Evolutionary conservation across 2,113 vertebrate species (phyloP), one percentile per base, ranked within the genome.

Genomic region (Penelope pileata): DNA sequence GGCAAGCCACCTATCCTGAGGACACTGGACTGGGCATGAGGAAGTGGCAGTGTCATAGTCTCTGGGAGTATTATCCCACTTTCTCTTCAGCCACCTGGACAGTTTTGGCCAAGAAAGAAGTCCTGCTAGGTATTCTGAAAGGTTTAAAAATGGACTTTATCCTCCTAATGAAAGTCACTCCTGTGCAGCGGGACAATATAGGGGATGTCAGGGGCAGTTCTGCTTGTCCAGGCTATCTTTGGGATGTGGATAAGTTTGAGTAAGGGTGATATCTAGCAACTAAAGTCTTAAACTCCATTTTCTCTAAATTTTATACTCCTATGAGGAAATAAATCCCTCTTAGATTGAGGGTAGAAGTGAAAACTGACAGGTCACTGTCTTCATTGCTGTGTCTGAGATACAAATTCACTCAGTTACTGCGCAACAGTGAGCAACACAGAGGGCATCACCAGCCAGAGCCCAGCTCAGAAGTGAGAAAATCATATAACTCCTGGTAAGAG

Each of bases 261-360:
- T 60, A 53, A 72, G 43, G 40, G 80, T 67, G 73, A 78, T n/a
- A 27, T 70, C 47, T 80, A 90, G 80, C 42, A 86, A 68, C 86
- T 74, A 34, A 91, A 95, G 82, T 18, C n/a, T 89, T 80, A 90
- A 96, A 88, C 17, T 93, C 68, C 14, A 90, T 96, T 94, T 96
- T 96, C 64, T 92, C n/a, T 81, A 83, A 83, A 86, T 90, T 96
- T 94, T 92, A 59, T 68, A 78, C 47, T 92, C 47, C 69, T 93
- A 86, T 92, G 73, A 74, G 83, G 76, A 95, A 95, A 92, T 92
- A 96, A 96, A 96, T 96, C 91, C 86, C 26, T 91, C 77, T 94
- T 91, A 93, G 92, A 96, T 93, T 96, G 91, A 86, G 76, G 42
- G 60, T 93, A 93, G 86, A 92, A 91, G 59, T 93, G 91, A 93